phyloP scores from a whole-genome alignment of 2,888 invertebrate genomes.

The Biston betularia region DNA sequence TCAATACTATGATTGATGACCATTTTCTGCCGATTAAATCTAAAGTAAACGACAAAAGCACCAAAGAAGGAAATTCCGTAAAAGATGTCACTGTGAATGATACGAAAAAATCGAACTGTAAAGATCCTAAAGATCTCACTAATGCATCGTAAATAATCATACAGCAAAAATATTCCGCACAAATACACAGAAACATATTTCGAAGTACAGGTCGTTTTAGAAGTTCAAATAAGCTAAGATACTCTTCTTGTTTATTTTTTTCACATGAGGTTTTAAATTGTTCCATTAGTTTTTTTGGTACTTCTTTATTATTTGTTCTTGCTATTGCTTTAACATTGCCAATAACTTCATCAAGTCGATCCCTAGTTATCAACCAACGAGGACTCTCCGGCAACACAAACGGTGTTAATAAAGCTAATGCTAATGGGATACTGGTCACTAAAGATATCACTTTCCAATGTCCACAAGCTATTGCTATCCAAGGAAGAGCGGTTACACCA shows the following conservation, averaged over 20 bases:
- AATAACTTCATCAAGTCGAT: conserved; percentile 62
- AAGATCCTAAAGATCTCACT: conserved; percentile 63
- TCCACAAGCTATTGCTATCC: conserved; percentile 68
- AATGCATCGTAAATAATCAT: conserved; percentile 66
- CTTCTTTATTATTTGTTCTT: not conserved
- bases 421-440: conserved; percentile 67
- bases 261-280: conserved; percentile 57
- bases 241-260: conserved; percentile 37
- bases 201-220: conserved; percentile 60
- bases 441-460: conserved; percentile 68
- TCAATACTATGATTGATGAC: conserved; percentile 53
- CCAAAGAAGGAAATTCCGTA: conserved; percentile 69
- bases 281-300: conserved; percentile 12
- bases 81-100: conserved; percentile 70
- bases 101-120: conserved; percentile 69
- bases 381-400: conserved; percentile 72
- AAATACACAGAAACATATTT: conserved; percentile 61
- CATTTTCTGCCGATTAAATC: conserved; percentile 68
- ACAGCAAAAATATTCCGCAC: conserved; percentile 62
- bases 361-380: conserved; percentile 69
- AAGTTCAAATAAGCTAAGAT: conserved; percentile 54
- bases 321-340: conserved; percentile 3
- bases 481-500: conserved; percentile 62
- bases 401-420: conserved; percentile 59
- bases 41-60: conserved; percentile 64